Conservation (phyloP, 2,113 vertebrate genomes). For the Camelus dromedarius region DNA sequence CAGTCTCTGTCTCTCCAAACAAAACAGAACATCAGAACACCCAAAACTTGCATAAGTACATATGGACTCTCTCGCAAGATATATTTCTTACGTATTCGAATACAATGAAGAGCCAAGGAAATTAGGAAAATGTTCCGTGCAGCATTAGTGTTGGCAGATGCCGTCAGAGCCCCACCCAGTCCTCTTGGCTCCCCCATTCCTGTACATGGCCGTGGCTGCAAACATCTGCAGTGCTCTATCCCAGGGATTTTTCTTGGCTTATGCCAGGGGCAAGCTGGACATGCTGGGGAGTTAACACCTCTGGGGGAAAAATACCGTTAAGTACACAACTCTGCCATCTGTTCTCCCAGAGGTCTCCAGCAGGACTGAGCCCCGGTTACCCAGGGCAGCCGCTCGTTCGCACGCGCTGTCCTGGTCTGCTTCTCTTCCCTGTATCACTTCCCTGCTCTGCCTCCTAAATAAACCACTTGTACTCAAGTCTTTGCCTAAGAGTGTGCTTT, state of each 20-base stretch:
- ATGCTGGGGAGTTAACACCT: background rate
- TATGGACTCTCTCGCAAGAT: background rate
- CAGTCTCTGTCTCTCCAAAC: background rate
- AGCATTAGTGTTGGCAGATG: rapidly evolving
- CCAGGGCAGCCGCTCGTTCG: background rate
- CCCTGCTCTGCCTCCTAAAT: background rate
- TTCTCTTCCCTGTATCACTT: background rate
- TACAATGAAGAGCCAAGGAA: background rate
- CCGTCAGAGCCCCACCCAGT: background rate
- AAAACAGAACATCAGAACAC: background rate
- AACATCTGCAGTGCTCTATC: too few species aligned
- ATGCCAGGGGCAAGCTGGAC: background rate
- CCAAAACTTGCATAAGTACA: background rate
- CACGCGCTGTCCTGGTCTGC: background rate
- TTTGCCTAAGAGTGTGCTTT: background rate
- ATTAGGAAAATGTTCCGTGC: background rate
- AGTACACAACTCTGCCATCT: background rate
- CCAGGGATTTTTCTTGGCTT: background rate
- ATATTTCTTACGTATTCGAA: too few species aligned
- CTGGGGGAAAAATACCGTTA: too few species aligned
- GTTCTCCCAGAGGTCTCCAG: background rate
- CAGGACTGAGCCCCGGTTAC: rapidly evolving
- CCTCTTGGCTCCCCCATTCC: background rate
- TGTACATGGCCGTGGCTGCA: rapidly evolving
- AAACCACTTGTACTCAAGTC: background rate